Conservation (phyloP, 2,888 invertebrate genomes). For the Ethmia dodecea region DNA sequence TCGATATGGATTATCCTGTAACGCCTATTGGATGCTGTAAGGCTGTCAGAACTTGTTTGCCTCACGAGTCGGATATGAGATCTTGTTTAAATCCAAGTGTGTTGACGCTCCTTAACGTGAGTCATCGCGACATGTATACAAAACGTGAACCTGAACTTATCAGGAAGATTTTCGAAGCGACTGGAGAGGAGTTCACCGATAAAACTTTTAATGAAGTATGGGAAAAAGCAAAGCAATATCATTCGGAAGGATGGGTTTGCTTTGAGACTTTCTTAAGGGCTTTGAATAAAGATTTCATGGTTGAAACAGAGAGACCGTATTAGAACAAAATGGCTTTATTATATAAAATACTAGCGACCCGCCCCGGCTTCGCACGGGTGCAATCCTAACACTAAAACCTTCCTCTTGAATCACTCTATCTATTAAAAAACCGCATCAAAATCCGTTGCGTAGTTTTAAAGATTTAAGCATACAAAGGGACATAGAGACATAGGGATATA, state of each 20-base stretch:
- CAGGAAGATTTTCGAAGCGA: slow-evolving; percentile 44
- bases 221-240: slow-evolving; percentile 49
- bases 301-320: too few relatives aligned
- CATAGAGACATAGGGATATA: too few relatives aligned
- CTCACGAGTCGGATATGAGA: slow-evolving; percentile 34
- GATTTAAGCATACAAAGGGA: too few relatives aligned
- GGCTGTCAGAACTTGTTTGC: slow-evolving; percentile 27
- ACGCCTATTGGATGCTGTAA: slow-evolving; percentile 29
- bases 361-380: too few relatives aligned
- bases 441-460: too few relatives aligned
- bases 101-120: slow-evolving; percentile 27
- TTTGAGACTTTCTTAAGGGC: slow-evolving; percentile 43
- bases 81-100: slow-evolving; percentile 30
- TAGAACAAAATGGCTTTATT: too few relatives aligned
- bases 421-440: too few relatives aligned
- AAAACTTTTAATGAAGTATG: slow-evolving; percentile 54
- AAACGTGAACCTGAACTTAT: slow-evolving; percentile 29
- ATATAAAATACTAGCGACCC: too few relatives aligned
- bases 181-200: slow-evolving; percentile 51
- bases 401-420: too few relatives aligned
- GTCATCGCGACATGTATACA: slow-evolving; percentile 37
- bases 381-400: too few relatives aligned
- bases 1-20: slow-evolving; percentile 31
- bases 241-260: slow-evolving; percentile 56
- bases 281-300: too few relatives aligned